Evolutionary conservation across 1,140 invertebrate genomes (phyloP).

Genomic region (Temnothorax curvispinosus): DNA sequence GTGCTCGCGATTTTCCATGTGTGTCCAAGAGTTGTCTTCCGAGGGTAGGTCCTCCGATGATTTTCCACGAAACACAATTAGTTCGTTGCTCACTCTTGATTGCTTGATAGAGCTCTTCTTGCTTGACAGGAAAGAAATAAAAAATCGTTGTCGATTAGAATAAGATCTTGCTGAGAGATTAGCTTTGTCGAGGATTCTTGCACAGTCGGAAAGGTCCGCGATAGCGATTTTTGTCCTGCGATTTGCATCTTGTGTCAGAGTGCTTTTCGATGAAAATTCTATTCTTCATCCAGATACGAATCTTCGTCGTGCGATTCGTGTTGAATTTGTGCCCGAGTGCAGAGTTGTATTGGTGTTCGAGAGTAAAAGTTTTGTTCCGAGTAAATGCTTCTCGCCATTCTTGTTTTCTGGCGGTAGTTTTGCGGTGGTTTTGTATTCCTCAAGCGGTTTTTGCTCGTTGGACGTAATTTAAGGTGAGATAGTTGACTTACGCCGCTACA

Average conservation of each 20-base stretch:
- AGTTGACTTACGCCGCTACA: not conserved
- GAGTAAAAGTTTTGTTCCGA: slow-evolving; percentile 7
- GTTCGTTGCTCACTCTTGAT: not conserved
- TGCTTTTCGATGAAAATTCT: slow-evolving; percentile 3
- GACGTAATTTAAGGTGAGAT: slow-evolving; percentile 2
- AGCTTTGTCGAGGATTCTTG: slow-evolving; percentile 36
- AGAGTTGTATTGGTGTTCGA: not conserved
- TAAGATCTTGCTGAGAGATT: not conserved
- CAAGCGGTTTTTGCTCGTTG: not conserved
- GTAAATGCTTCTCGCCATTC: not conserved
- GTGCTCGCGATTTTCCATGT: not conserved
- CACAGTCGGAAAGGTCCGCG: slow-evolving; percentile 36
- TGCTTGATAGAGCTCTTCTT: slow-evolving; percentile 20
- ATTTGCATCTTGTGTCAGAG: not conserved
- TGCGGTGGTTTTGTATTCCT: not conserved
- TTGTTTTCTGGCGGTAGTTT: slow-evolving; percentile 11
- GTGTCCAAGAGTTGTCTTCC: not conserved
- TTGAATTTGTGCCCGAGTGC: not conserved
- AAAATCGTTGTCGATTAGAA: slow-evolving; percentile 35
- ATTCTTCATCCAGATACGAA: slow-evolving; percentile 28
- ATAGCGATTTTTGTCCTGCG: slow-evolving; percentile 19
- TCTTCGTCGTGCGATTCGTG: slow-evolving; percentile 7
- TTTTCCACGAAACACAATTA: slow-evolving; percentile 1
- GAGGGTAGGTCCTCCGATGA: not conserved
- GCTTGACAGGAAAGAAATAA: slow-evolving; percentile 14